Conservation (phyloP, 2,888 invertebrate genomes). For the Thera britannica region DNA sequence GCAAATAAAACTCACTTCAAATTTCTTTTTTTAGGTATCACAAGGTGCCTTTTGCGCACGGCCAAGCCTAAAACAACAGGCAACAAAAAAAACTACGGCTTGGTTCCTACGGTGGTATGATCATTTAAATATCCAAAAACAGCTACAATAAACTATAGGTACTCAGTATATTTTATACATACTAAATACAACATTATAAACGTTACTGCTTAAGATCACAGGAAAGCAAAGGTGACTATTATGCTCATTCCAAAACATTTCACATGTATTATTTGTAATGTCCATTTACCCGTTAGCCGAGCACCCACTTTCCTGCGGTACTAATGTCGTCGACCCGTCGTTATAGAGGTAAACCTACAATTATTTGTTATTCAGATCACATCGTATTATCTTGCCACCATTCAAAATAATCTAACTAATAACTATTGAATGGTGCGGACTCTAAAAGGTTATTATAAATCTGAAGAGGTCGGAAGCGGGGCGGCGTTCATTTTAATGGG, state of each 20-base stretch:
- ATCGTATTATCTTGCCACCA: slow-evolving; percentile 54
- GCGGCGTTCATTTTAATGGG: slow-evolving; percentile 75
- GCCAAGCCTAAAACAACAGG: too few relatives aligned
- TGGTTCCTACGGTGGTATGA: too few relatives aligned
- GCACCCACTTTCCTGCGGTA: slow-evolving; percentile 41
- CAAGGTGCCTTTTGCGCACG: too few relatives aligned
- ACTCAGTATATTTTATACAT: too few relatives aligned
- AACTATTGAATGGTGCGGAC: slow-evolving; percentile 60
- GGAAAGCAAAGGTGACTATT: background rate
- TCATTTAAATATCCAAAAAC: too few relatives aligned
- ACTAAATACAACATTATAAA: too few relatives aligned
- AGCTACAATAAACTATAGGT: too few relatives aligned
- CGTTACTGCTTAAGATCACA: background rate
- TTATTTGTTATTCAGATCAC: slow-evolving; percentile 55
- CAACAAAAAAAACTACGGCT: too few relatives aligned
- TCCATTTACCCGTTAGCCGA: slow-evolving; percentile 38
- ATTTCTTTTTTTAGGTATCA: too few relatives aligned
- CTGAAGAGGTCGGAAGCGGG: slow-evolving; percentile 72
- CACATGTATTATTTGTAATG: slow-evolving; percentile 20
- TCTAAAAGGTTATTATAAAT: slow-evolving; percentile 76
- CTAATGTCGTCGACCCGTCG: slow-evolving; percentile 42
- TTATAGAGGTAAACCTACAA: slow-evolving; percentile 47
- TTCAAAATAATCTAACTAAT: slow-evolving; percentile 61
- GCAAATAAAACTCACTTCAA: too few relatives aligned
- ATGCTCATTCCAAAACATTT: slow-evolving; percentile 15